Evolutionary conservation across 2,888 invertebrate genomes (phyloP), one percentile per base, ranked within the genome.

Genomic region (Euspilapteryx auroguttella): DNA sequence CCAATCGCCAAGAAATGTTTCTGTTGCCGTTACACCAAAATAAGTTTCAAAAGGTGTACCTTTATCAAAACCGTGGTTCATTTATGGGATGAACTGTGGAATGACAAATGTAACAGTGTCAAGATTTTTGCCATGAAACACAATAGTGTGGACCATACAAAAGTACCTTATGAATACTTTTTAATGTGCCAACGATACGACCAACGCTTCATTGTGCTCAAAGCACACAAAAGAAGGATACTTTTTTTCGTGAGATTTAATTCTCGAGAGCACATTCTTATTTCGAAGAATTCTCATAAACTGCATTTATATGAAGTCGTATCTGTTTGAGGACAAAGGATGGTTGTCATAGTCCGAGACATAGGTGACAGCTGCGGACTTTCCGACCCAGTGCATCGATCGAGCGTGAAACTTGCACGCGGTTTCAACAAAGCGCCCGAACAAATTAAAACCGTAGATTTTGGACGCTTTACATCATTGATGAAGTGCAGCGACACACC

Each of bases 181-280:
- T 75, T 75, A 73, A 75, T 73, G 69, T 51, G 69, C 65, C 68
- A 69, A 56, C 58, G 71, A 73, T 75, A 71, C 71, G 69, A 62
- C 73, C 68, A 65, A 55, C 56, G 51, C 49, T 44, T 41, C 47
- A 68, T 71, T 71, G 68, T 71, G 47, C 45, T 40, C 38, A 35
- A 39, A 33, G 6, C n/a, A 13, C 12, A 41, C 44, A 49, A 42
- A 69, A 68, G 71, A 71, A 59, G 53, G 63, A 29, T 27, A 32
- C 43, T 39, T 37, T 39, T 58, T 63, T 69, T 68, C 52, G 54
- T 61, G 58, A 49, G 58, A 62, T 47, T 51, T 45, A 49, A 56
- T 44, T 65, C 69, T 71, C 54, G 59, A 66, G 66, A 65, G 57
- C 42, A 47, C 47, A 55, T 57, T 55, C 49, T 53, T 59, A 61